Percentiles rank a stretch among this genome's conserved stretches.
These are phyloP conservation scores for Forbesichthys agassizii DNA, from an alignment of 2,113 vertebrate species.

Conservation along the genomic window DNA sequence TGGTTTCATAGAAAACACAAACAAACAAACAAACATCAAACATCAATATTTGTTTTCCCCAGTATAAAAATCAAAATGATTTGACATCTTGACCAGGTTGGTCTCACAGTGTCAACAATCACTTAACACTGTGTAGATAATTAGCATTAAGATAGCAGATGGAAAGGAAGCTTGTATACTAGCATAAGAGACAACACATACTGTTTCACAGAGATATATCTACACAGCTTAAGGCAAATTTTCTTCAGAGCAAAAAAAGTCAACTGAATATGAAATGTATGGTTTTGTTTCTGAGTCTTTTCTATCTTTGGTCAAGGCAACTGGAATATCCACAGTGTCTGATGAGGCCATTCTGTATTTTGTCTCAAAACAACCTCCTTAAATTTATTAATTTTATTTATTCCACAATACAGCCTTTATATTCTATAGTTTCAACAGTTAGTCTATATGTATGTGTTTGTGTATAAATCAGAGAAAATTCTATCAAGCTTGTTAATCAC, in stretches of 20 bases:
- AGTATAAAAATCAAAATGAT: not conserved
- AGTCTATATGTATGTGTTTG: not conserved
- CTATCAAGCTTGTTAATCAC: too few species aligned
- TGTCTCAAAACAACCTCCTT: slow-evolving; percentile 11
- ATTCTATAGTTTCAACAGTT: not conserved
- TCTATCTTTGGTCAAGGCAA: slow-evolving; percentile 62
- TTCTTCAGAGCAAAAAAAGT: slow-evolving; percentile 10
- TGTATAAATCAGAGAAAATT: not conserved
- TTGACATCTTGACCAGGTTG: not conserved
- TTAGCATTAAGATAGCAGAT: not conserved
- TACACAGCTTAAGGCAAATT: slow-evolving; percentile 48
- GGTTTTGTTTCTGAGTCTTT: slow-evolving; percentile 25
- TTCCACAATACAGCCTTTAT: not conserved
- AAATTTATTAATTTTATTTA: not conserved
- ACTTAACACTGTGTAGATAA: not conserved
- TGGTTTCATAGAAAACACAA: not conserved
- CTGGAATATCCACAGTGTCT: slow-evolving; percentile 46
- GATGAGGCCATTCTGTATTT: slow-evolving; percentile 34
- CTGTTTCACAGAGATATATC: too few species aligned
- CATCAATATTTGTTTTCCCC: not conserved
- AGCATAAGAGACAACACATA: too few species aligned
- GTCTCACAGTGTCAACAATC: not conserved
- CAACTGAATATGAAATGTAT: slow-evolving; percentile 4
- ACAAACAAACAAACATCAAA: not conserved
- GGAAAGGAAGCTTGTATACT: not conserved